Base-by-base conservation (phyloP, 2,113 vertebrate species). In the Cheirogaleus medius region DNA sequence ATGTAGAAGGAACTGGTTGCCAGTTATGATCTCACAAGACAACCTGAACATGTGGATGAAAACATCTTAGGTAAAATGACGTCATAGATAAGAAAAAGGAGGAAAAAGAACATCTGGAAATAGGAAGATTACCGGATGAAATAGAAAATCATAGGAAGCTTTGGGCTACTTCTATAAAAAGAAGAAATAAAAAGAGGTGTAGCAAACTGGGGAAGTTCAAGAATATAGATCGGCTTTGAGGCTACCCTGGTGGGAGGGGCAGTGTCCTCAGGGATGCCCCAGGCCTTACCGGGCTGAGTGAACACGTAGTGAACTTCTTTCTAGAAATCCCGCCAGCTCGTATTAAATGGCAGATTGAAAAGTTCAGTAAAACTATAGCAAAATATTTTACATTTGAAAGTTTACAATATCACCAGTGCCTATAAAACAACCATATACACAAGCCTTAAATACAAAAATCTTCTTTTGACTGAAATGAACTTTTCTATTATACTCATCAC, bases 321-420 rank as follows among this genome's bases (percentile, higher is more conserved):
- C 64, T 1, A 87, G 90, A 39, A 91, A 39, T 37, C 66, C 42
- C 54, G 37, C 83, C 90, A 92, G 47, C 34, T 94, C 39, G 15
- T 9, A 32, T 32, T 23, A 90, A 82, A 73, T 23, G 42, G 52
- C 23, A 93, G 34, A 34, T 34, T 87, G 27, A 77, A 74, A 34
- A 77, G 44, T 39, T 81, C 27, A 82, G 39, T 58, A 88, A 91
- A 95, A 74, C 23, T 64, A 52, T 58, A 39, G 58, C 64, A 37
- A 90, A 82, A 39, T 56, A 90, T 42, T 95, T 94, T 42, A 60
- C 17, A 60, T 49, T 63, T 71, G 44, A 74, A 94, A 88, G 77
- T 90, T 82, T 92, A 27, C 47, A 95, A 1, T 56, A 32, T 69
- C 42, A n/a, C 39, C 39, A 25, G 49, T 73, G 80, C 47, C 37